Base-by-base conservation (phyloP, 2,888 invertebrate species). In the Chamaedrilus cognettii region DNA sequence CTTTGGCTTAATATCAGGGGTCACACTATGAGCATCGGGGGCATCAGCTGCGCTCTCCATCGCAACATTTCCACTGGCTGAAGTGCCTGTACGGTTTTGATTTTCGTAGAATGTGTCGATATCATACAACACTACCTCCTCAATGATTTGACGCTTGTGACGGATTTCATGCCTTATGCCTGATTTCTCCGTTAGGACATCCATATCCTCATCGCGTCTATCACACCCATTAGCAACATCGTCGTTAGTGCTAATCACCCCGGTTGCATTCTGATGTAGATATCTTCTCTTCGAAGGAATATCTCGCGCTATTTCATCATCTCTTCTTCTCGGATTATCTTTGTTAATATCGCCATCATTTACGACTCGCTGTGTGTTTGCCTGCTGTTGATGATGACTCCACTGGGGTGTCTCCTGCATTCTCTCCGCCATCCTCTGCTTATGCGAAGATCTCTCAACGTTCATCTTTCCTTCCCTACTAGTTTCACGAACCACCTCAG, bases 21-120 rank as follows among this genome's bases (percentile, higher is more conserved):
- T 42, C 19, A 42, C 42, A 11, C 42, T n/a, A n/a, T n/a, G n/a
- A n/a, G n/a, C n/a, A 19, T 42, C 42, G 7, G 7, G 11, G 11
- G 19, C 42, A 11, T 42, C 42, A 11, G 42, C 26, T 7, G 55
- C 15, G 15, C 15, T 11, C 15, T 19, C 55, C 11, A 19, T 52
- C 11, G 7, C 26, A 7, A 7, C 28, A 7, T 26, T 52, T 23
- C 26, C 55, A 19, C 26, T 26, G 7, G 11, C 23, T 52, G 26
- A 7, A 7, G 7, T 7, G 55, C 55, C 26, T 19, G 19, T 19
- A 15, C 28, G 19, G 11, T 23, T 52, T 31, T 51, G 62, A 30
- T 51, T 30, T 33, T 62, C 62, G 33, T 62, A 62, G 31, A 62
- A 62, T 2, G 62, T 62, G 33, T 62, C 62, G 11, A 62, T 51